A percentile compares a stretch with the other conserved stretches of the same genome.
phyloP scores from a whole-genome alignment of 2,113 vertebrate genomes.

The Bufo gargarizans region DNA sequence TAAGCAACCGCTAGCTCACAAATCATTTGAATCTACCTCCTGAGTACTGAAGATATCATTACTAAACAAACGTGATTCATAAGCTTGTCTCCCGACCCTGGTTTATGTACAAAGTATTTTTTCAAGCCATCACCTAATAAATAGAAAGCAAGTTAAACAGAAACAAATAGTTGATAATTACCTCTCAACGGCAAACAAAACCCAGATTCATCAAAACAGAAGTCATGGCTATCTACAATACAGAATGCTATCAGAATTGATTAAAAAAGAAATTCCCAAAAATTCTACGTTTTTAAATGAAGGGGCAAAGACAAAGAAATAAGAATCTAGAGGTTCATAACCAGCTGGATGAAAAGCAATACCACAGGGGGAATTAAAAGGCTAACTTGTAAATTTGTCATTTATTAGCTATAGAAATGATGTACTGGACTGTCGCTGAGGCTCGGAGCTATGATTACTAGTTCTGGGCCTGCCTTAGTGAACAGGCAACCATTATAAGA shows the following conservation, averaged over 20 bases:
- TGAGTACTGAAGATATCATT: constrained; percentile 39
- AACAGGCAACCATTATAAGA: not conserved
- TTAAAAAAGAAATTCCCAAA: not conserved
- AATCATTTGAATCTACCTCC: constrained; percentile 35
- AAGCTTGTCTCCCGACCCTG: constrained; percentile 7
- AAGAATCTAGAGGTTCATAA: not conserved
- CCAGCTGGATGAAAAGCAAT: not conserved
- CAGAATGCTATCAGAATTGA: not conserved
- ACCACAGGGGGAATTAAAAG: not conserved
- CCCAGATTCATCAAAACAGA: constrained; percentile 3
- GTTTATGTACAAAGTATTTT: constrained; percentile 5
- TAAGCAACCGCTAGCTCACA: constrained; percentile 32
- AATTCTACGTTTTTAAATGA: not conserved
- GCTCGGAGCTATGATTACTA: constrained; percentile 24
- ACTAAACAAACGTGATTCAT: constrained; percentile 33
- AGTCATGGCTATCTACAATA: not conserved
- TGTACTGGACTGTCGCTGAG: not conserved
- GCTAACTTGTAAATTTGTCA: constrained; percentile 19
- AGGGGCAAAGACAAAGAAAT: not conserved
- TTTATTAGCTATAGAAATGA: constrained; percentile 16
- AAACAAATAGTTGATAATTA: constrained; percentile 46
- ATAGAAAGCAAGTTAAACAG: constrained; percentile 28
- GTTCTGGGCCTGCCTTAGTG: not conserved
- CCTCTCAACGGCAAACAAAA: constrained; percentile 6
- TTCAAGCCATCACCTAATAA: constrained; percentile 9